phyloP scores from a whole-genome alignment of 2,888 invertebrate species.

The Agrypnus murinus region DNA sequence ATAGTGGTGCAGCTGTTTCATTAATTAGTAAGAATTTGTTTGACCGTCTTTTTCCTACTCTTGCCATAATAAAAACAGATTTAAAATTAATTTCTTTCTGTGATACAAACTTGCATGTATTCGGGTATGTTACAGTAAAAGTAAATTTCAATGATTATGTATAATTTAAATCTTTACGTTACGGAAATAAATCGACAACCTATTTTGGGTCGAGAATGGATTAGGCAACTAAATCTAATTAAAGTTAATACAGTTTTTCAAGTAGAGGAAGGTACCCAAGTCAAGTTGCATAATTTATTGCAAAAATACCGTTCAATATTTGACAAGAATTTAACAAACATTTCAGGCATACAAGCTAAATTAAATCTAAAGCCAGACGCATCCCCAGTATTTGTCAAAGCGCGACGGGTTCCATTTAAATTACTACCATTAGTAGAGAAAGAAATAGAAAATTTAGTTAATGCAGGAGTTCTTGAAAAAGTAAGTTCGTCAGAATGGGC shows the following conservation, averaged over 20 bases:
- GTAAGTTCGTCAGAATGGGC: slow-evolving; percentile 37
- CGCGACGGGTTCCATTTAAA: slow-evolving; percentile 35
- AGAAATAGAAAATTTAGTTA: slow-evolving; percentile 33
- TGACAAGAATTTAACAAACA: neutral
- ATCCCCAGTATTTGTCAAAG: slow-evolving; percentile 21
- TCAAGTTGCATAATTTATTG: neutral
- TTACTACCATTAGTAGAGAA: slow-evolving; percentile 34
- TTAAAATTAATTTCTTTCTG: too few species aligned
- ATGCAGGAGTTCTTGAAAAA: slow-evolving; percentile 34
- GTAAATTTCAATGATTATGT: too few species aligned
- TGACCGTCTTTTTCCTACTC: too few species aligned
- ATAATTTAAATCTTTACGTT: too few species aligned
- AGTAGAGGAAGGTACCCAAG: neutral
- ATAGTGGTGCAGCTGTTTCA: too few species aligned
- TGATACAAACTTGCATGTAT: too few species aligned
- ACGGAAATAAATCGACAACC: too few species aligned
- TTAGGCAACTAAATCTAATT: neutral
- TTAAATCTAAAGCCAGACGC: slow-evolving; percentile 25
- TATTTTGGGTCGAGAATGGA: too few species aligned
- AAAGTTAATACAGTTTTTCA: neutral
- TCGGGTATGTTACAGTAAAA: too few species aligned
- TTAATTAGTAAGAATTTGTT: too few species aligned
- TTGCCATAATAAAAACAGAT: too few species aligned
- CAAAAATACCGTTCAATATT: neutral
- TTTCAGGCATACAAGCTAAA: slow-evolving; percentile 15